Conservation (phyloP, 2,113 vertebrate genomes). For the Erythrocercus mccallii region DNA sequence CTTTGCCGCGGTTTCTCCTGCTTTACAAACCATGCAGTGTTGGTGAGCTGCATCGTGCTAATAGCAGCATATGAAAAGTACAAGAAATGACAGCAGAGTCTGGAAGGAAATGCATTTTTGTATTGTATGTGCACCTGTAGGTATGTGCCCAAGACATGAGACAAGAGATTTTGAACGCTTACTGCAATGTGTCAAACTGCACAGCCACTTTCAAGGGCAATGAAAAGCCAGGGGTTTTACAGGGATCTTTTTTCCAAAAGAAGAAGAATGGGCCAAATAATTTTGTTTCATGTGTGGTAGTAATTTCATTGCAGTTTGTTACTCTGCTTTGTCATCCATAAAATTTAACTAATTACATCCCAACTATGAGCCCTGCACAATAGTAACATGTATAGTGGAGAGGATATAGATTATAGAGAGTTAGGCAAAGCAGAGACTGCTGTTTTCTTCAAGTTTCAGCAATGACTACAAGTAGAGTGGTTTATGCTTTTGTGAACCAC, state of each 20-base stretch:
- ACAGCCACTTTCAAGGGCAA: not conserved
- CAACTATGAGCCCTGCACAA: not conserved
- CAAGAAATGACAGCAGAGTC: not conserved
- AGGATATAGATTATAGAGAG: not conserved
- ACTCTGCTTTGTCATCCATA: not conserved
- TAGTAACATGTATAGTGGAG: not conserved
- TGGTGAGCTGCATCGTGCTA: not conserved
- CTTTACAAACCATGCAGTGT: not conserved
- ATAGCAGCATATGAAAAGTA: not conserved
- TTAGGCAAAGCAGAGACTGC: not conserved
- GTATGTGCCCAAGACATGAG: not conserved
- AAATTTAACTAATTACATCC: not conserved
- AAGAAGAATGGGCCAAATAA: not conserved
- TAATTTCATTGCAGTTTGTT: not conserved
- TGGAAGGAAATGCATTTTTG: not conserved
- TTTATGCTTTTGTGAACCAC: slow-evolving; percentile 5
- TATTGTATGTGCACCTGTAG: fast-evolving
- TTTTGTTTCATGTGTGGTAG: not conserved
- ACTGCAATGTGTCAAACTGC: not conserved
- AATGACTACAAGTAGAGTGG: not conserved
- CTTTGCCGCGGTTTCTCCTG: not conserved
- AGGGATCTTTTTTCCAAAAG: not conserved
- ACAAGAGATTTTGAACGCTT: not conserved
- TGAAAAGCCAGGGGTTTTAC: not conserved
- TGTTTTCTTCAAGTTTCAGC: slow-evolving; percentile 18